Evolutionary conservation across 2,888 invertebrate species (phyloP).

Genomic region (Philereme vetulata): DNA sequence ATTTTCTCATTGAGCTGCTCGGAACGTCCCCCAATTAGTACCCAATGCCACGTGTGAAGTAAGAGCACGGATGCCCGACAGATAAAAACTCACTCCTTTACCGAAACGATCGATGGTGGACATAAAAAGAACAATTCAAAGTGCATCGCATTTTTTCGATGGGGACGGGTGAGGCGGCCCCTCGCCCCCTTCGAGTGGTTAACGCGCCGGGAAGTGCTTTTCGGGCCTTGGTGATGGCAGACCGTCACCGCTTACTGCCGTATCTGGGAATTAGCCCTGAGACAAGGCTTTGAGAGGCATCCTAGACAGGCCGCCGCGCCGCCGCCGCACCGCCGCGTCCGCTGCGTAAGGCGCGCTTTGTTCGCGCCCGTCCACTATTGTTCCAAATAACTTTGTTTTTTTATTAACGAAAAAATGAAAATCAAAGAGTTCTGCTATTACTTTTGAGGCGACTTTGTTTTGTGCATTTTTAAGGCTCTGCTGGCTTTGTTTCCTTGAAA

Average conservation of each 20-base stretch:
- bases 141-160: constrained; percentile 83
- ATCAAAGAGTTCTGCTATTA: constrained; percentile 10
- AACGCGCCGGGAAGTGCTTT: constrained; percentile 74
- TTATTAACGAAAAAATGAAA: constrained; percentile 17
- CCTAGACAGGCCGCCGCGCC: constrained; percentile 42
- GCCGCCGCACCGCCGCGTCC: too few relatives aligned
- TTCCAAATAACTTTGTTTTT: constrained; percentile 16
- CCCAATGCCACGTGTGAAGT: constrained; percentile 72
- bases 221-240: constrained; percentile 44
- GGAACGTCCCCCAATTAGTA: constrained; percentile 67
- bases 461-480: constrained; percentile 1
- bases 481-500: not conserved
- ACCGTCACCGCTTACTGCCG: constrained; percentile 14
- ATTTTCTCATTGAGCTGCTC: constrained; percentile 61
- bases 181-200: constrained; percentile 60
- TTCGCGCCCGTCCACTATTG: constrained; percentile 19
- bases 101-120: constrained; percentile 81
- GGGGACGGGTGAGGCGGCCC: constrained; percentile 53
- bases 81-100: constrained; percentile 80
- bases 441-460: not conserved
- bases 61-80: constrained; percentile 65
- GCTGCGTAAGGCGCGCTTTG: constrained; percentile 24
- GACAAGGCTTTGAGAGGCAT: constrained; percentile 54
- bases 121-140: constrained; percentile 82
- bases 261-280: constrained; percentile 39